Percentiles rank a stretch among this genome's conserved stretches.
phyloP scores from a whole-genome alignment of 2,888 invertebrate species.

The Magallana nippona region DNA sequence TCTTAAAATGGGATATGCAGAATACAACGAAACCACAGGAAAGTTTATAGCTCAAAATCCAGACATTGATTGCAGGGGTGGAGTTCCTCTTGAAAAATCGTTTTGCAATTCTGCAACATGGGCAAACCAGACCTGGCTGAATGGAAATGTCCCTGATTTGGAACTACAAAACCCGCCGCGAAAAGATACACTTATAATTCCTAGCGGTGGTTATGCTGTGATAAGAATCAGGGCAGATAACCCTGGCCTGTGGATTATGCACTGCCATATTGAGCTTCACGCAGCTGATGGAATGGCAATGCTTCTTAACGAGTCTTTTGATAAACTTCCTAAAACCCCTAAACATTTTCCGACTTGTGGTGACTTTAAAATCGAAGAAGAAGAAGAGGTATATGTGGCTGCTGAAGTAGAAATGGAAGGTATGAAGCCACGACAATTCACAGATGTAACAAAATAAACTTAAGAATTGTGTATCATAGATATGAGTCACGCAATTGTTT shows the following conservation, averaged over 20 bases:
- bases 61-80: slow-evolving; percentile 56
- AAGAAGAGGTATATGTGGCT: neutral
- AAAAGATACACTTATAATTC: too few relatives aligned
- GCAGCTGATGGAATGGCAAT: slow-evolving; percentile 74
- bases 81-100: slow-evolving; percentile 8
- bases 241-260: slow-evolving; percentile 73
- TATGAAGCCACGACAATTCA: neutral
- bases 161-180: too few relatives aligned
- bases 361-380: slow-evolving; percentile 51
- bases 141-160: too few relatives aligned
- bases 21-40: slow-evolving; percentile 52
- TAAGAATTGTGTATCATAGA: neutral
- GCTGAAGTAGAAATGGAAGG: neutral
- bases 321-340: slow-evolving; percentile 61
- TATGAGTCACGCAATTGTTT: too few relatives aligned
- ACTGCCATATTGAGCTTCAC: slow-evolving; percentile 76
- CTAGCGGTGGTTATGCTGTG: too few relatives aligned
- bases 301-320: slow-evolving; percentile 70
- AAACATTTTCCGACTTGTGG: slow-evolving; percentile 67
- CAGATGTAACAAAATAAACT: too few relatives aligned
- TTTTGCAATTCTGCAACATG: slow-evolving; percentile 13
- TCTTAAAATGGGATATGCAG: slow-evolving; percentile 63
- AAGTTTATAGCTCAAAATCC: slow-evolving; percentile 57
- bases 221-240: too few relatives aligned
- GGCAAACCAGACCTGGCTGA: too few relatives aligned